Evolutionary conservation across 1,140 invertebrate species (phyloP).

Genomic region (Drosophila rufa): DNA sequence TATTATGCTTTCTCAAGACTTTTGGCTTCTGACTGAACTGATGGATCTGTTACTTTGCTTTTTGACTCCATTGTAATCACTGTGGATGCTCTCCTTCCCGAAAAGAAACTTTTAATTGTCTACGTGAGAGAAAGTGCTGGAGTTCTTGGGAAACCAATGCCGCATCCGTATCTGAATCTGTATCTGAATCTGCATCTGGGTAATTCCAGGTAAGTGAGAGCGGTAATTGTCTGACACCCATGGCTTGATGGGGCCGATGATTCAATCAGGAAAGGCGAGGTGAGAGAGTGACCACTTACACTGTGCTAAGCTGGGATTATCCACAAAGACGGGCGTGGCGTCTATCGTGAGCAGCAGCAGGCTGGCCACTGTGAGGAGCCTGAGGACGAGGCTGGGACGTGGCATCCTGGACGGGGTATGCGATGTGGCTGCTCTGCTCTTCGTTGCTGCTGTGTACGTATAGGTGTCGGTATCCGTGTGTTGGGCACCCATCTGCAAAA

Average conservation of each 20-base stretch:
- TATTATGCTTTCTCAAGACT: constrained; percentile 23
- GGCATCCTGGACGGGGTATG: constrained; percentile 29
- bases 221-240: constrained; percentile 32
- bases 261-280: constrained; percentile 9
- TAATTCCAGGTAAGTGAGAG: constrained; percentile 48
- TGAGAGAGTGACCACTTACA: constrained; percentile 69
- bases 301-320: constrained; percentile 85
- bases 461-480: constrained; percentile 28
- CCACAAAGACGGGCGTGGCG: constrained; percentile 80
- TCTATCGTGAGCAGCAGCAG: constrained; percentile 49
- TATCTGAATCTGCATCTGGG: constrained; percentile 47
- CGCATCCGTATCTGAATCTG: constrained; percentile 15
- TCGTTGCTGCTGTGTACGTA: constrained; percentile 39
- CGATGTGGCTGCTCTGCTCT: constrained; percentile 31
- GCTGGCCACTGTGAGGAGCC: constrained; percentile 53
- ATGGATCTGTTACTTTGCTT: constrained; percentile 7
- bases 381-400: constrained; percentile 42
- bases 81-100: constrained; percentile 29
- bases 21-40: constrained; percentile 24
- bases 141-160: constrained; percentile 65
- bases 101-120: constrained; percentile 69
- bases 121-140: constrained; percentile 80
- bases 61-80: constrained; percentile 44
- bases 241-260: constrained; percentile 24
- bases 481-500: constrained; percentile 72